Evolutionary conservation across 2,797 vertebrate species (phyloP).

Genomic region (Anas capensis): DNA sequence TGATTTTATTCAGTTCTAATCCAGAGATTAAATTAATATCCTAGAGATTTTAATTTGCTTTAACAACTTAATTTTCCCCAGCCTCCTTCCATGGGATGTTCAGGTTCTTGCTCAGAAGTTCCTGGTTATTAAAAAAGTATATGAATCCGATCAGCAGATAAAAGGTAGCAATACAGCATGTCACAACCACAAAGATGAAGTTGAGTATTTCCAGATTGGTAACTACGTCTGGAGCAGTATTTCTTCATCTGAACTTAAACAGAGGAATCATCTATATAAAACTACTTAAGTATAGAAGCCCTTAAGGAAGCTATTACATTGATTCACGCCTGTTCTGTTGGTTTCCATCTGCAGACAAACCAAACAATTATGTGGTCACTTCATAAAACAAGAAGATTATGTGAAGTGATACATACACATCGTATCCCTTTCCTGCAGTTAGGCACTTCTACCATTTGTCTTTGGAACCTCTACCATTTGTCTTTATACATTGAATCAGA

Average conservation of each 20-base stretch:
- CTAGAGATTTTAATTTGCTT: neutral
- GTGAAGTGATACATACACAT: neutral
- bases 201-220: neutral
- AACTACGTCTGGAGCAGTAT: neutral
- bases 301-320: neutral
- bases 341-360: neutral
- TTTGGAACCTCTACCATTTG: neutral
- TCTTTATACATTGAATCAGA: neutral
- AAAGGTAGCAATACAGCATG: neutral
- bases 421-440: neutral
- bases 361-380: neutral
- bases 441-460: neutral
- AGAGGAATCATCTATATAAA: neutral
- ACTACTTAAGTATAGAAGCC: neutral
- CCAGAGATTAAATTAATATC: neutral
- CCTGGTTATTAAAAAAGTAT: neutral
- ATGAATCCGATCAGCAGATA: neutral
- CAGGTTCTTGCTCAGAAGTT: constrained; percentile 77
- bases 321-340: neutral
- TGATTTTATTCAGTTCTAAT: constrained; percentile 6
- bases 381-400: neutral
- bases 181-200: neutral
- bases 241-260: neutral
- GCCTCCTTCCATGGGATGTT: constrained; percentile 77
- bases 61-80: neutral